These are phyloP conservation scores for Heliconius hortense DNA, from an alignment of 2,888 invertebrate species.

Conservation along the genomic window DNA sequence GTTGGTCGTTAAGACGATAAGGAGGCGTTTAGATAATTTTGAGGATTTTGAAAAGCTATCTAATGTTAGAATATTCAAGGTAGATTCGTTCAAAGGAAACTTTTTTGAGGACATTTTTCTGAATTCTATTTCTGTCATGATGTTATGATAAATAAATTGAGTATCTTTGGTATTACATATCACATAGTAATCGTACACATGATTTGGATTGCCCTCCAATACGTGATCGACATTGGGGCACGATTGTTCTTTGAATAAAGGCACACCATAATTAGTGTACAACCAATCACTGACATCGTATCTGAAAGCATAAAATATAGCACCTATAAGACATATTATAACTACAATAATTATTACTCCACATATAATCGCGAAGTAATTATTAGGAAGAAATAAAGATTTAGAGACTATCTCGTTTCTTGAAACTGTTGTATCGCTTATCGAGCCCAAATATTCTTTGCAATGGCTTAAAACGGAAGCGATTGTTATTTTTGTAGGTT, in stretches of 20 bases:
- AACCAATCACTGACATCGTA: conserved; percentile 90
- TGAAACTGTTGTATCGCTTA: conserved; percentile 71
- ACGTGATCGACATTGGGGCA: conserved; percentile 81
- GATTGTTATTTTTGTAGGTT: conserved; percentile 78
- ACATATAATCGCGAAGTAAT: conserved; percentile 88
- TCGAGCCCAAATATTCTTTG: conserved; percentile 83
- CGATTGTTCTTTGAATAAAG: conserved; percentile 89
- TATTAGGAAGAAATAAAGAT: conserved; percentile 84
- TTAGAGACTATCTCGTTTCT: conserved; percentile 80
- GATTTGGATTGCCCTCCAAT: conserved; percentile 85
- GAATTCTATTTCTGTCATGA: conserved; percentile 87
- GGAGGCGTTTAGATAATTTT: conserved; percentile 77
- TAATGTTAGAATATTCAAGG: conserved; percentile 82
- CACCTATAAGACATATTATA: conserved; percentile 85
- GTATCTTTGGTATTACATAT: conserved; percentile 92
- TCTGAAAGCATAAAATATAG: conserved; percentile 88
- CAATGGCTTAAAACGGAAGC: conserved; percentile 82
- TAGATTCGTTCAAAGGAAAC: conserved; percentile 85
- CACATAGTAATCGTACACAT: conserved; percentile 93
- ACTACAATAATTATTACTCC: conserved; percentile 87
- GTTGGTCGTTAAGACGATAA: conserved; percentile 83
- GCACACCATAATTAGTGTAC: conserved; percentile 89
- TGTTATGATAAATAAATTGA: conserved; percentile 85
- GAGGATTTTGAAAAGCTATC: conserved; percentile 76
- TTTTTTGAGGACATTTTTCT: conserved; percentile 88